Evolutionary conservation across 2,797 vertebrate genomes (phyloP), one percentile per base, ranked within the genome.

Genomic region (Sphenopsis melanotis): DNA sequence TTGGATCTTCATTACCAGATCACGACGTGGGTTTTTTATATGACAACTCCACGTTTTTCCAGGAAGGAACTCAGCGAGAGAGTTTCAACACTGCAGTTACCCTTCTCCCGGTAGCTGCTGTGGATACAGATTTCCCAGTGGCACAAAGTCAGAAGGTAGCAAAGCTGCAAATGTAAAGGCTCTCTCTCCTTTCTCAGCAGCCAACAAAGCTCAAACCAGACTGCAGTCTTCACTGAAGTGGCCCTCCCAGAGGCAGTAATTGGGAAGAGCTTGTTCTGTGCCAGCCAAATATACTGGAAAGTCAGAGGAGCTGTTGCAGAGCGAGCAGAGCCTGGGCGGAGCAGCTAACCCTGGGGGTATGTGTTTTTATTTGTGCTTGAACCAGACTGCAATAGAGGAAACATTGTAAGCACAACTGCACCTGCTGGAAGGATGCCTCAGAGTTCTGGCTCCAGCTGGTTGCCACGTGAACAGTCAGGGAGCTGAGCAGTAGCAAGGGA

Each of bases 401-500:
- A 44, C 42, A 15, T 7, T 55, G 34, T 26, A 75, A 78, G 69
- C 69, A 87, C 41, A 50, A 65, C 17, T 63, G 66, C 89, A 94
- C 95, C 95, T 96, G 95, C 89, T 95, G 92, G 83, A 96, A 89
- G 87, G 69, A 86, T 60, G 87, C 32, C 87, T 39, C 77, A 10
- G 44, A 91, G 72, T 49, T 92, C 61, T 56, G 65, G 9, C n/a
- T 94, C 61, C 68, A 75, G 76, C 82, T 64, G 87, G 70, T 34
- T 88, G 80, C 85, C 91, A 82, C 82, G 65, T 26, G 65, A 94
- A 49, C 82, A 79, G 61, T 27, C 61, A 46, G 87, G 74, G 76
- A 90, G 52, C 74, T 77, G 80, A 92, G 83, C 66, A 49, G 74
- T 84, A 94, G 74, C 85, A 50, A 90, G 89, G 89, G 91, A 95